Percentiles rank a stretch among this genome's conserved stretches.
phyloP scores from a whole-genome alignment of 2,888 invertebrate species.

The Hypercompe scribonia region DNA sequence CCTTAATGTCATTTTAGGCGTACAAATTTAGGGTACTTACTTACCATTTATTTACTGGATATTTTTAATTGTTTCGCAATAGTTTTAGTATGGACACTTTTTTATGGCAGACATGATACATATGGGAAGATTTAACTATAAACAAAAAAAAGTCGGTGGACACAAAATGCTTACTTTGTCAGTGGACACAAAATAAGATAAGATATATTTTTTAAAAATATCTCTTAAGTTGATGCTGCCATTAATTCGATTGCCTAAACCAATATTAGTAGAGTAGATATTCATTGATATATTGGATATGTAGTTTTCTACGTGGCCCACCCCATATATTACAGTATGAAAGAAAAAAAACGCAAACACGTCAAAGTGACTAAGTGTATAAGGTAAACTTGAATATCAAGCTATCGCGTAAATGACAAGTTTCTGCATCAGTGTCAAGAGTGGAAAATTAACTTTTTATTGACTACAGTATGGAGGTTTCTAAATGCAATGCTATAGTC shows the following conservation, averaged over 20 bases:
- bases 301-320: background rate
- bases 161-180: background rate
- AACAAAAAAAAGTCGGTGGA: background rate
- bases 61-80: no score
- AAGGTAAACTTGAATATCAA: background rate
- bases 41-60: no score
- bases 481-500: conserved; percentile 19
- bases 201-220: background rate
- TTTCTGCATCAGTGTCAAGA: conserved; percentile 4
- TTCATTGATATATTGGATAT: no score
- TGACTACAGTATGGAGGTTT: conserved; percentile 8
- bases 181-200: no score
- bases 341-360: background rate
- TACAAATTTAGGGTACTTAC: no score
- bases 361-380: background rate
- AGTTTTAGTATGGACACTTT: no score
- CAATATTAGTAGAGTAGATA: background rate
- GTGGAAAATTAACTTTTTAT: conserved; percentile 18
- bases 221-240: background rate
- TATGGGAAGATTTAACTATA: no score
- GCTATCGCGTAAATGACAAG: background rate
- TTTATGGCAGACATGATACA: no score
- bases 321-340: background rate
- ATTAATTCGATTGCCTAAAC: background rate
- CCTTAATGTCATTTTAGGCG: background rate